These are phyloP conservation scores for Pollimyrus isidori DNA, from an alignment of 2,113 vertebrate species.

Conservation along the genomic window DNA sequence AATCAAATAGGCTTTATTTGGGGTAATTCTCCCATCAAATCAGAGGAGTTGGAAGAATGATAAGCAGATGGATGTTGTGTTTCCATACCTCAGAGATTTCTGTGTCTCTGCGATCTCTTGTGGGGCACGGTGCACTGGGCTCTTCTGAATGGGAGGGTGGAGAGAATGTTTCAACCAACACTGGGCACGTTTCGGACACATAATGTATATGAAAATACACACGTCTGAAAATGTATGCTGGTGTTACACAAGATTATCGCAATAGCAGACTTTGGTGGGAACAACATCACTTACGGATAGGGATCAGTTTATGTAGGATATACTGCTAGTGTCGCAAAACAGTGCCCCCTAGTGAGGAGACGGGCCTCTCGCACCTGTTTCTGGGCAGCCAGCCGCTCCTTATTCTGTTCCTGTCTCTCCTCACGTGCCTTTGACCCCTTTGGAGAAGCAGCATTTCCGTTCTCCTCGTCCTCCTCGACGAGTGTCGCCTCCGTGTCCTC, in stretches of 20 bases:
- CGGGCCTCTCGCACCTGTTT: background rate
- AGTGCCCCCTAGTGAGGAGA: background rate
- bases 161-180: background rate
- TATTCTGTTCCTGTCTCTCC: slow-evolving; percentile 15
- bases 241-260: background rate
- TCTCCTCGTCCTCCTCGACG: slow-evolving; percentile 38
- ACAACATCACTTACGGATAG: background rate
- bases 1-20: background rate
- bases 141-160: slow-evolving; percentile 29
- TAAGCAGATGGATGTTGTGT: background rate
- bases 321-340: background rate
- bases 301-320: background rate
- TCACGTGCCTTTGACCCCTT: background rate
- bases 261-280: background rate
- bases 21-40: background rate
- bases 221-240: background rate
- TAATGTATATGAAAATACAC: background rate
- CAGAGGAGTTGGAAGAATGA: background rate
- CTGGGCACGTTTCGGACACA: background rate
- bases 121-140: slow-evolving; percentile 9
- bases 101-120: slow-evolving; percentile 12
- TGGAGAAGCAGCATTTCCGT: slow-evolving; percentile 24
- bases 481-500: slow-evolving; percentile 34
- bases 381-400: background rate
- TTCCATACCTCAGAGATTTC: slow-evolving; percentile 38